Evolutionary conservation across 2,888 invertebrate species (phyloP).

Genomic region (Nipponacmea schrenckii): DNA sequence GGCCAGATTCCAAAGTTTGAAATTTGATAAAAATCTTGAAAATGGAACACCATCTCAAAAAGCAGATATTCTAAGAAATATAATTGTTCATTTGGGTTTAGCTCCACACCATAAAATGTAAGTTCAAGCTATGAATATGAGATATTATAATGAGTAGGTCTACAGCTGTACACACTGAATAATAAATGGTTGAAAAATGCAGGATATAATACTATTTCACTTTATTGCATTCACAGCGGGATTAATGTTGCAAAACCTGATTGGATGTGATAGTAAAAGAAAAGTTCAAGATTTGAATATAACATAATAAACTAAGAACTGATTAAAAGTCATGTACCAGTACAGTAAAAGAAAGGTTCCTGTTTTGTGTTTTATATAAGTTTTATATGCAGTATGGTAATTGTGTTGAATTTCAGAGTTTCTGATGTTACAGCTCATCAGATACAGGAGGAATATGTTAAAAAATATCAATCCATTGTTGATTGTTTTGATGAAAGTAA

Average conservation of each 20-base stretch:
- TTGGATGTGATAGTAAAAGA: no score
- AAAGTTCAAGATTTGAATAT: no score
- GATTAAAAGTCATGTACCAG: no score
- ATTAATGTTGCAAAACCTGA: no score
- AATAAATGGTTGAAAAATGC: no score
- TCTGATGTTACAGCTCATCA: neutral
- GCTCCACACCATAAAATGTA: conserved; percentile 36
- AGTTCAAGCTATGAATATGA: conserved; percentile 20
- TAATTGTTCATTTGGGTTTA: conserved; percentile 36
- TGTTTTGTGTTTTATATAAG: no score
- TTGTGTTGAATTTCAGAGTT: neutral
- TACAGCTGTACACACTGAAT: neutral
- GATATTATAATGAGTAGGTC: neutral
- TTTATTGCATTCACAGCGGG: no score
- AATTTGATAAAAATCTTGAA: conserved; percentile 34
- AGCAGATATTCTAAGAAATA: conserved; percentile 40
- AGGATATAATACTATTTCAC: no score
- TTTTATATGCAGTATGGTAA: no score
- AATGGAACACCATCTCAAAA: conserved; percentile 37
- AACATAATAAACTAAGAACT: no score
- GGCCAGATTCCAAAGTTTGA: conserved; percentile 31
- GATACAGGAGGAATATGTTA: conserved; percentile 24
- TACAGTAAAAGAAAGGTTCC: no score
- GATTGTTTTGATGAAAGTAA: conserved; percentile 44
- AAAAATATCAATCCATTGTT: conserved; percentile 37